Percentiles rank a stretch among this genome's conserved stretches.
Conservation (phyloP, 37 sponge, comb jelly and placozoan species). For the Amphimedon queenslandica region DNA sequence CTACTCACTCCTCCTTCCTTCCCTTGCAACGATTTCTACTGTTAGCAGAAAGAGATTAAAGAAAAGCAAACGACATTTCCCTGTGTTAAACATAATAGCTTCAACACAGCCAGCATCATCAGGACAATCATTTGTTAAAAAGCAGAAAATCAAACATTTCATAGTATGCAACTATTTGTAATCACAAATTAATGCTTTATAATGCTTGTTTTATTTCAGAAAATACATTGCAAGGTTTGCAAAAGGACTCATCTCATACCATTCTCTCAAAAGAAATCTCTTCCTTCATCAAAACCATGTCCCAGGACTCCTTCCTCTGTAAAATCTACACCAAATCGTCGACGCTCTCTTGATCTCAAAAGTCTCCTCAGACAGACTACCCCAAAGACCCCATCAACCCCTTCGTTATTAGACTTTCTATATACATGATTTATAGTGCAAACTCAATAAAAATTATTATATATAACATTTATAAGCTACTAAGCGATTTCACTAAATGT, state of each 20-base stretch:
- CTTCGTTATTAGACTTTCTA: neutral
- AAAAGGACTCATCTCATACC: neutral
- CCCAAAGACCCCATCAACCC: neutral
- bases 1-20: neutral
- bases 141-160: too few species aligned
- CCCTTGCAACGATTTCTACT: neutral
- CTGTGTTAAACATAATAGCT: neutral
- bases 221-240: conserved; percentile 7
- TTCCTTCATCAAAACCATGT: neutral
- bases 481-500: neutral
- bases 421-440: neutral
- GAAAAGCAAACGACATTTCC: neutral
- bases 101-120: neutral
- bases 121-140: too few species aligned
- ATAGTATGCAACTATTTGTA: neutral
- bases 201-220: neutral
- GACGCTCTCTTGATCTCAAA: neutral
- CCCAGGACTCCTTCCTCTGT: neutral
- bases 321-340: neutral
- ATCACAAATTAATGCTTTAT: neutral
- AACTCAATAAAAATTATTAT: neutral
- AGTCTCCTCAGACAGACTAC: neutral
- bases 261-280: neutral
- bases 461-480: neutral
- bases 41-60: neutral